These are phyloP conservation scores for Athetis lepigone DNA, from an alignment of 2,888 invertebrate species.

Conservation along the genomic window DNA sequence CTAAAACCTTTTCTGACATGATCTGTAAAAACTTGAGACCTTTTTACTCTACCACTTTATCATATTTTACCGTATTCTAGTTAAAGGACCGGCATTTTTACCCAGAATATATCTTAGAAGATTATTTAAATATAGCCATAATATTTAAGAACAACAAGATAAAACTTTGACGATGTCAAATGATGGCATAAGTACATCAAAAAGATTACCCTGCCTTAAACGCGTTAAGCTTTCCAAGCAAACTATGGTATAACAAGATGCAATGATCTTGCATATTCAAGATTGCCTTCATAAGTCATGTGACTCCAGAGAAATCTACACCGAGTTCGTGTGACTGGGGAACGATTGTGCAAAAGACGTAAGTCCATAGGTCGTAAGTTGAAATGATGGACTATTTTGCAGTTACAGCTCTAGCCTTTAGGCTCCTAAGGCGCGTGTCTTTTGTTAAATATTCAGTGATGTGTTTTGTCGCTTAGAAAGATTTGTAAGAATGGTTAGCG, in stretches of 20 bases:
- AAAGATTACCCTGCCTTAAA: conserved; percentile 4
- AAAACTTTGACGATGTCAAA: not conserved
- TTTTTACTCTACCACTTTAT: too few species aligned
- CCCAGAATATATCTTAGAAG: too few species aligned
- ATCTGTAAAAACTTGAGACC: too few species aligned
- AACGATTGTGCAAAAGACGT: conserved; percentile 37
- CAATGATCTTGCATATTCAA: conserved; percentile 52
- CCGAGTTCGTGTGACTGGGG: conserved; percentile 35
- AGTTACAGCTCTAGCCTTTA: not conserved
- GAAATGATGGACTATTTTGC: conserved; percentile 20
- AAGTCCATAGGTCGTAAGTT: conserved; percentile 32
- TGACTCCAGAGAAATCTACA: conserved; percentile 49
- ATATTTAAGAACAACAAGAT: not conserved
- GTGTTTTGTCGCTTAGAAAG: not conserved
- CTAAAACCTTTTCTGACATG: too few species aligned
- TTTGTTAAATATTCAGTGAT: not conserved
- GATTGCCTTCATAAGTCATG: conserved; percentile 57
- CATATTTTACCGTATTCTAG: too few species aligned
- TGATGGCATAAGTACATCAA: not conserved
- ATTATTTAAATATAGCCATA: too few species aligned
- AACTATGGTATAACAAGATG: conserved; percentile 34
- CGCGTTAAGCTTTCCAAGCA: conserved; percentile 20
- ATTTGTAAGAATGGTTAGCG: not conserved
- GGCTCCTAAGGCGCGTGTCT: not conserved
- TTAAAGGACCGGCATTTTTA: too few species aligned